These are phyloP conservation scores for Rhodophaea formosa DNA, from an alignment of 2,888 invertebrate species.

Conservation along the genomic window DNA sequence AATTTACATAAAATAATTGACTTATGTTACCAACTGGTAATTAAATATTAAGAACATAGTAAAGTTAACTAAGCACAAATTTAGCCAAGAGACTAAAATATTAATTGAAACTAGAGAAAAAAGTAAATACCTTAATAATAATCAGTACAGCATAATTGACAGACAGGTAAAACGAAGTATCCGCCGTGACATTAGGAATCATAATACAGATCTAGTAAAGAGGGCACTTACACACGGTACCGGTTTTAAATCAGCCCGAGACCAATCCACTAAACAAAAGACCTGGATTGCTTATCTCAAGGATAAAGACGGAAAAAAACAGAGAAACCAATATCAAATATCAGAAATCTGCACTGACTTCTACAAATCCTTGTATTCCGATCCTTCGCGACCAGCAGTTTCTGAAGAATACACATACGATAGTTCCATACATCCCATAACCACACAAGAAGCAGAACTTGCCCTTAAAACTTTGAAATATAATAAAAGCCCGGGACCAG, in stretches of 20 bases:
- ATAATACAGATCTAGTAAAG: background rate
- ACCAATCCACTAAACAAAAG: background rate
- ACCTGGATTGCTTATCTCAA: background rate
- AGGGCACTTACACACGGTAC: background rate
- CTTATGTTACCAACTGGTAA: too few species aligned
- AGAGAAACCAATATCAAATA: background rate
- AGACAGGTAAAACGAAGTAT: conserved; percentile 1
- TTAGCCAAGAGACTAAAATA: background rate
- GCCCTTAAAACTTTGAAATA: too few species aligned
- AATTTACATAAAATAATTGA: too few species aligned
- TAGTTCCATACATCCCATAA: too few species aligned
- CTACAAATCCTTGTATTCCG: too few species aligned
- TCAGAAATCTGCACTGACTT: background rate
- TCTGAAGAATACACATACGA: too few species aligned
- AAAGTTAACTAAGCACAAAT: background rate
- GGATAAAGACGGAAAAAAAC: background rate
- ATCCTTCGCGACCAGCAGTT: too few species aligned
- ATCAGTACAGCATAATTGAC: background rate
- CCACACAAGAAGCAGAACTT: too few species aligned
- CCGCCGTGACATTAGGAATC: background rate
- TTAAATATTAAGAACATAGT: too few species aligned
- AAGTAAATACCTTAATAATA: background rate
- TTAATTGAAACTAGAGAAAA: too few species aligned
- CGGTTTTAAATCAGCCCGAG: background rate
- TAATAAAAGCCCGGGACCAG: too few species aligned